Conservation (phyloP, 2,888 invertebrate species). For the Drosophila mayaguana region DNA sequence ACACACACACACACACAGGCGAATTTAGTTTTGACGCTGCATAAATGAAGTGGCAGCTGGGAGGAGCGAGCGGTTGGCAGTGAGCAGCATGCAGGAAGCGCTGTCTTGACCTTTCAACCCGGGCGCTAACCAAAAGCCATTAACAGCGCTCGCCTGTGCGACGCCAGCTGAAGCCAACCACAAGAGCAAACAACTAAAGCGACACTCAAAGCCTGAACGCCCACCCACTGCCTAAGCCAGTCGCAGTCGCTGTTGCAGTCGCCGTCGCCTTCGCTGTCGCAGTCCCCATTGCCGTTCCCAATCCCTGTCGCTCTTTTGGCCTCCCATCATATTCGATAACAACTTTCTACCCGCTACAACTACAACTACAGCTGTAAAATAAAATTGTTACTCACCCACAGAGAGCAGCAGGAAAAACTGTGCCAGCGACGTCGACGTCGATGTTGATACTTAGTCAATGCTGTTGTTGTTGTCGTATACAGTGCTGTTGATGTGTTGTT, state of each 20-base stretch:
- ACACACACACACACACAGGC: conserved; percentile 1
- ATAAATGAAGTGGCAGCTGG: conserved; percentile 45
- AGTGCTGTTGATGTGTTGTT: conserved; percentile 16
- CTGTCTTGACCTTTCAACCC: conserved; percentile 47
- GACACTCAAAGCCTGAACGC: conserved; percentile 11
- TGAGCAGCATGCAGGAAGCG: conserved; percentile 20
- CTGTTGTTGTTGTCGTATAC: conserved; percentile 25
- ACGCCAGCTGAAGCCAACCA: conserved; percentile 47
- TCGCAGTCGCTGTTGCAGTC: conserved; percentile 13
- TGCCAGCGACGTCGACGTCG: conserved; percentile 53
- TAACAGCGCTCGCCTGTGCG: conserved; percentile 37
- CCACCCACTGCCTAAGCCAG: conserved; percentile 26
- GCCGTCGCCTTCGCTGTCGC: conserved; percentile 1
- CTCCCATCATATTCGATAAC: conserved; percentile 72
- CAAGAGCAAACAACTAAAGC: conserved; percentile 22
- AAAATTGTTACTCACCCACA: conserved; percentile 67
- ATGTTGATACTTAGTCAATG: conserved; percentile 30
- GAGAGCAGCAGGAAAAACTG: conserved; percentile 58
- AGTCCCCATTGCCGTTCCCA: conserved; percentile 11
- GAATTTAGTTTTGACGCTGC: conserved; percentile 61
- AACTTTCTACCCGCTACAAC: conserved; percentile 68
- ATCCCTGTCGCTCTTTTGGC: conserved; percentile 28
- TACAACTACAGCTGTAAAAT: conserved; percentile 29
- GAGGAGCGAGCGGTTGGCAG: not conserved
- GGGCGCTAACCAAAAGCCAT: conserved; percentile 28